Conservation (phyloP, 2,888 invertebrate genomes). For the Microdon myrmicae region DNA sequence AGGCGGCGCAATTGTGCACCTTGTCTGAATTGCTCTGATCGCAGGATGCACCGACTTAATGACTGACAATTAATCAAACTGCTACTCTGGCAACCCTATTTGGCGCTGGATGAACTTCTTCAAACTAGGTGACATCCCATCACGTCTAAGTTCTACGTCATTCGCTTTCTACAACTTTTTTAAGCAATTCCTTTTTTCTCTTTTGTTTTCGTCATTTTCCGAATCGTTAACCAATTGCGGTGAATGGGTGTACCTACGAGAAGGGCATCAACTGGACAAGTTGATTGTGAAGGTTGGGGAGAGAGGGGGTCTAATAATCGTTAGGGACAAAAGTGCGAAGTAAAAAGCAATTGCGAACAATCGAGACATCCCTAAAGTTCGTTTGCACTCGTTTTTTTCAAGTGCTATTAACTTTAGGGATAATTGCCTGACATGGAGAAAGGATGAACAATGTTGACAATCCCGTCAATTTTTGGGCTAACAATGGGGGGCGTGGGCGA, state of each 20-base stretch:
- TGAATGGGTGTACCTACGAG: constrained; percentile 23
- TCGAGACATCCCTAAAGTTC: neutral
- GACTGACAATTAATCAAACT: constrained; percentile 36
- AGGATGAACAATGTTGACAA: constrained; percentile 13
- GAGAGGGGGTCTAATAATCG: too few relatives aligned
- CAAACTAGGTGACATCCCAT: too few relatives aligned
- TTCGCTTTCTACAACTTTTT: too few relatives aligned
- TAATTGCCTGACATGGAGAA: constrained; percentile 28
- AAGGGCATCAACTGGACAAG: too few relatives aligned
- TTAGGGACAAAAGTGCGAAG: constrained; percentile 29
- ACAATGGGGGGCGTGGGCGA: constrained; percentile 18
- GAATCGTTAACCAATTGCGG: constrained; percentile 39
- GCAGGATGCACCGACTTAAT: constrained; percentile 31
- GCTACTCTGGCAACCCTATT: constrained; percentile 5
- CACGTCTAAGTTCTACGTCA: too few relatives aligned
- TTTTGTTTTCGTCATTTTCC: constrained; percentile 26
- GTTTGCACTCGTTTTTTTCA: constrained; percentile 1
- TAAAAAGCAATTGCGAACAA: constrained; percentile 3
- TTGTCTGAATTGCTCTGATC: constrained; percentile 2
- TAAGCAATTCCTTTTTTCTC: too few relatives aligned
- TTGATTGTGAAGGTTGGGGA: too few relatives aligned
- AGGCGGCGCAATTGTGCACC: constrained; percentile 37
- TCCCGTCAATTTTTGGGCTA: too few relatives aligned
- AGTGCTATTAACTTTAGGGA: constrained; percentile 18
- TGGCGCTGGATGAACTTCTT: too few relatives aligned